Percentiles rank a stretch among this genome's conserved stretches.
These are phyloP conservation scores for Acanthiza pusilla DNA, from an alignment of 2,797 vertebrate species.

Conservation along the genomic window DNA sequence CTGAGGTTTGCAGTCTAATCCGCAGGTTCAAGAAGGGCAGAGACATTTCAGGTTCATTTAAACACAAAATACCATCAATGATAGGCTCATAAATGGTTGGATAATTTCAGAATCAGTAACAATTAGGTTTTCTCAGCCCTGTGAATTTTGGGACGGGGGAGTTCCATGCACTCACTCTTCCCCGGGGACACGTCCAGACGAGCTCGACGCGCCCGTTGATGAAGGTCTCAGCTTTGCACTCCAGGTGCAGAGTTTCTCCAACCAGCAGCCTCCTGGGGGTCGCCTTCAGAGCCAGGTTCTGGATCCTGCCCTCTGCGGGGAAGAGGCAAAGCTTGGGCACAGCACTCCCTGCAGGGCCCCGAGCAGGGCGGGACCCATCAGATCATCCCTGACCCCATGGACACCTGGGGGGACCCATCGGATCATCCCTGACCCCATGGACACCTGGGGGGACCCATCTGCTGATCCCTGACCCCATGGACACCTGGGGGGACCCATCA, in stretches of 20 bases:
- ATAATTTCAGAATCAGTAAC: neutral
- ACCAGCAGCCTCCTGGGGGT: conserved; percentile 71
- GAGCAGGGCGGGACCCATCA: neutral
- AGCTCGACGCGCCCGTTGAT: conserved; percentile 77
- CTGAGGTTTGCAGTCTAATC: neutral
- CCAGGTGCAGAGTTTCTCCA: conserved; percentile 79
- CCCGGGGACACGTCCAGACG: conserved; percentile 75
- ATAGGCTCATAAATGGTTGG: neutral
- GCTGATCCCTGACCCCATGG: too few species aligned
- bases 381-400: neutral
- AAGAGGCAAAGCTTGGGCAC: neutral
- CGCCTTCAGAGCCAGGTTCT: conserved; percentile 55
- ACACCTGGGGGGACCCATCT: too few species aligned
- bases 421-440: neutral
- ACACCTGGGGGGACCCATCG: too few species aligned
- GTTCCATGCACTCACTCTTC: conserved; percentile 68
- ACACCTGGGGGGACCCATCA: too few species aligned
- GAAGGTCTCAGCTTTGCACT: conserved; percentile 78
- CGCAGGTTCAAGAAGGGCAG: neutral
- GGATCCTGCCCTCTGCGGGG: conserved; percentile 47
- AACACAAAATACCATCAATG: neutral
- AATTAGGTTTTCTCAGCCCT: neutral
- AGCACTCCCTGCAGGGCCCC: neutral
- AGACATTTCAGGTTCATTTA: neutral
- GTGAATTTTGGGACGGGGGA: neutral